Evolutionary conservation across 2,797 vertebrate species (phyloP).

Genomic region (Sebastes melanostomus): DNA sequence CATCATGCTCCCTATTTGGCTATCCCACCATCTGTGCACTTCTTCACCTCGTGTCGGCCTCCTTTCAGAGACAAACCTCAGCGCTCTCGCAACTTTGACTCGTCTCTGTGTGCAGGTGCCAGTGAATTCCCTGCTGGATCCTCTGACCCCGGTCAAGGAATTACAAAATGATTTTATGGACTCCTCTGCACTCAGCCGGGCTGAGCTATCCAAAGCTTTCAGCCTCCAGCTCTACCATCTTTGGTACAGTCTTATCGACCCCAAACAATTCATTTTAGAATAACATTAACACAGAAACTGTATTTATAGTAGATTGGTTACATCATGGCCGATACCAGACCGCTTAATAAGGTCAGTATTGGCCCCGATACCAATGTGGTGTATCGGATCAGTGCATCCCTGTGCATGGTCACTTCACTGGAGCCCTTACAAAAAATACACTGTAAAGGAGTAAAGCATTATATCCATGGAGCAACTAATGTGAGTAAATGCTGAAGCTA

Average conservation of each 20-base stretch:
- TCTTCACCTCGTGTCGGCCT: constrained; percentile 28
- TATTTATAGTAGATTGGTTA: background rate
- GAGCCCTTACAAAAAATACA: background rate
- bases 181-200: constrained; percentile 11
- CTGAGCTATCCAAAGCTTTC: constrained; percentile 16
- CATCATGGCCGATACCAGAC: background rate
- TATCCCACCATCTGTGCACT: constrained; percentile 14
- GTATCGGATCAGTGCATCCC: constrained; percentile 4
- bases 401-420: background rate
- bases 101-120: constrained; percentile 48
- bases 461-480: background rate
- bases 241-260: constrained; percentile 10
- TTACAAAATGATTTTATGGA: constrained; percentile 38
- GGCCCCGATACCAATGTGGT: background rate
- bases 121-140: constrained; percentile 41
- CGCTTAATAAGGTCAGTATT: background rate
- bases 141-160: constrained; percentile 51
- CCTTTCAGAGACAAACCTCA: constrained; percentile 32
- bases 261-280: background rate
- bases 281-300: constrained; percentile 3
- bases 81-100: constrained; percentile 27
- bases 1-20: constrained; percentile 31
- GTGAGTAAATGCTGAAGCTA: background rate
- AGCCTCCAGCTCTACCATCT: constrained; percentile 31
- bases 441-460: background rate